Percentiles rank a stretch among this genome's conserved stretches.
phyloP scores from a whole-genome alignment of 1,140 invertebrate species.

The Drosophila leontia region DNA sequence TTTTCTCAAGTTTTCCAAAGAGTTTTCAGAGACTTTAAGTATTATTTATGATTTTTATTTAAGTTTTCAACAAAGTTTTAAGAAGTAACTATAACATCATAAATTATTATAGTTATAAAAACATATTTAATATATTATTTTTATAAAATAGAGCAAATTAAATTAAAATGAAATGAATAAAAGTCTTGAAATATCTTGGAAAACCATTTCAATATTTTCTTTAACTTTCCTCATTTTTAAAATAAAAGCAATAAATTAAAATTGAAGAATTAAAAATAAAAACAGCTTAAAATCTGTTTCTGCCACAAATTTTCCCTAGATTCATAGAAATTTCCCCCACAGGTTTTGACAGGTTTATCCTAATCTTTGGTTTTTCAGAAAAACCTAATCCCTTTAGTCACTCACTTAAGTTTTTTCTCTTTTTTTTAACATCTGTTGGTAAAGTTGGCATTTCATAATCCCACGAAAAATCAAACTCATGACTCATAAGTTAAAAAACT shows the following conservation, averaged over 20 bases:
- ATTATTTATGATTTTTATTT: background rate
- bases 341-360: background rate
- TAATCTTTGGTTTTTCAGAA: conserved; percentile 6
- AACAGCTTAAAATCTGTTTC: background rate
- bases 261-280: background rate
- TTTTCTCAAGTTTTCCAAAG: too few relatives aligned
- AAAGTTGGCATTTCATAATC: conserved; percentile 45
- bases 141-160: too few relatives aligned
- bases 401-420: background rate
- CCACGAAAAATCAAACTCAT: conserved; percentile 19
- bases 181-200: too few relatives aligned
- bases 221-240: background rate
- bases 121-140: too few relatives aligned
- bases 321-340: conserved; percentile 1
- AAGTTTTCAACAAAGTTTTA: background rate
- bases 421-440: conserved; percentile 23
- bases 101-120: background rate
- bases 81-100: background rate
- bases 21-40: background rate
- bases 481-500: conserved; percentile 34
- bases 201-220: background rate
- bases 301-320: background rate
- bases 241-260: background rate
- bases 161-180: too few relatives aligned
- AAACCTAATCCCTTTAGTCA: background rate